Evolutionary conservation across 2,113 vertebrate genomes (phyloP).

Genomic region (Heterotilapia buettikoferi): DNA sequence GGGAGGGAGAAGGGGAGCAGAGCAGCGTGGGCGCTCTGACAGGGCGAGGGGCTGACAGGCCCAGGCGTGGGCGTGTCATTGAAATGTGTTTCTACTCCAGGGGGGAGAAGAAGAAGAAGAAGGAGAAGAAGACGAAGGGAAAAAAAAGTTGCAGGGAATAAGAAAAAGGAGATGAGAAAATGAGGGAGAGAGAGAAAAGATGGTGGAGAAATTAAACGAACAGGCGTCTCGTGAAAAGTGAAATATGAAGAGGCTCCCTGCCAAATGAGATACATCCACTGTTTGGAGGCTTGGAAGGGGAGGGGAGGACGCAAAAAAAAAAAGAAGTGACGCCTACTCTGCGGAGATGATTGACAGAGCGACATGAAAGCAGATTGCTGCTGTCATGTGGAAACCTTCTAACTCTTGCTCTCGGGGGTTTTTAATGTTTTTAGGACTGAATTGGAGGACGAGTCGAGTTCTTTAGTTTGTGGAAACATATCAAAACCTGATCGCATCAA

Average conservation of each 20-base stretch:
- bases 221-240: conserved; percentile 58
- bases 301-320: neutral
- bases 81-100: conserved; percentile 68
- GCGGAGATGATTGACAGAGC: conserved; percentile 52
- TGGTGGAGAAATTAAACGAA: conserved; percentile 49
- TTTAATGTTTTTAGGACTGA: neutral
- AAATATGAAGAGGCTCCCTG: conserved; percentile 46
- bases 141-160: conserved; percentile 31
- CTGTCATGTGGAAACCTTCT: conserved; percentile 25
- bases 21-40: conserved; percentile 65
- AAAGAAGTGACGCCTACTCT: conserved; percentile 50
- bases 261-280: conserved; percentile 58
- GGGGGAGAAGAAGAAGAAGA: neutral
- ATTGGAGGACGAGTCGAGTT: neutral
- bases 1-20: conserved; percentile 46
- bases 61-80: conserved; percentile 71
- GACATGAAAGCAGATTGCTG: conserved; percentile 49
- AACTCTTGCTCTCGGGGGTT: neutral
- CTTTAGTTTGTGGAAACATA: neutral
- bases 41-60: conserved; percentile 69
- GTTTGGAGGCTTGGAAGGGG: conserved; percentile 10
- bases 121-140: neutral
- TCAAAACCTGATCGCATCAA: neutral
- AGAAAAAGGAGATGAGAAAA: neutral
- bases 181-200: neutral